Conservation (phyloP, 2,888 invertebrate genomes). For the Timema podura region DNA sequence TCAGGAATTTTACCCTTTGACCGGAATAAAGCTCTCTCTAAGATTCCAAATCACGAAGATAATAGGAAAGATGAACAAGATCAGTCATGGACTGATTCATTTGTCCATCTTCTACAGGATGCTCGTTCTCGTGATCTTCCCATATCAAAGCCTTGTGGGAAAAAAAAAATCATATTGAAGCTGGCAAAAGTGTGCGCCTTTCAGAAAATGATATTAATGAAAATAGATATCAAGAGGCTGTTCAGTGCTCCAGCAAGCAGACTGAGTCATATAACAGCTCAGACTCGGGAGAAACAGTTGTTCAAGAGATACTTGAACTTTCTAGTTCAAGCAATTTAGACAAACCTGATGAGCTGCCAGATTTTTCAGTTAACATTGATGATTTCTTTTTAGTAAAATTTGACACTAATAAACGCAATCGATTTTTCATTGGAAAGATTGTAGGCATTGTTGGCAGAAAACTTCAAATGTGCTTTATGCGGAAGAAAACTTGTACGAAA, state of each 20-base stretch:
- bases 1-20: background rate
- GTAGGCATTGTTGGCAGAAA: background rate
- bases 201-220: background rate
- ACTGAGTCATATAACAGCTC: no score
- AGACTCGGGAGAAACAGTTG: no score
- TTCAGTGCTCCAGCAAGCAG: no score
- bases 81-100: constrained; percentile 6
- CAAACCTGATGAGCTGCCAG: background rate
- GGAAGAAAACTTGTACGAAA: background rate
- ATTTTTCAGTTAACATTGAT: background rate
- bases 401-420: background rate
- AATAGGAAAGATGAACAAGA: background rate
- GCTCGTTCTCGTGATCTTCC: constrained; percentile 4
- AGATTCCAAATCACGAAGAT: background rate
- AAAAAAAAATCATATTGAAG: background rate
- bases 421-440: constrained; percentile 10
- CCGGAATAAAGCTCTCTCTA: background rate
- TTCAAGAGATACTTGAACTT: no score
- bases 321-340: background rate
- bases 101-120: background rate
- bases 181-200: background rate
- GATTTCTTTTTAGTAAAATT: constrained; percentile 2
- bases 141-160: background rate
- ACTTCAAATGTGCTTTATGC: background rate
- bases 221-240: no score